Percentiles rank a stretch among this genome's conserved stretches.
These are phyloP conservation scores for Acyrthosiphon pisum DNA, from an alignment of 1,140 invertebrate genomes.

Conservation along the genomic window DNA sequence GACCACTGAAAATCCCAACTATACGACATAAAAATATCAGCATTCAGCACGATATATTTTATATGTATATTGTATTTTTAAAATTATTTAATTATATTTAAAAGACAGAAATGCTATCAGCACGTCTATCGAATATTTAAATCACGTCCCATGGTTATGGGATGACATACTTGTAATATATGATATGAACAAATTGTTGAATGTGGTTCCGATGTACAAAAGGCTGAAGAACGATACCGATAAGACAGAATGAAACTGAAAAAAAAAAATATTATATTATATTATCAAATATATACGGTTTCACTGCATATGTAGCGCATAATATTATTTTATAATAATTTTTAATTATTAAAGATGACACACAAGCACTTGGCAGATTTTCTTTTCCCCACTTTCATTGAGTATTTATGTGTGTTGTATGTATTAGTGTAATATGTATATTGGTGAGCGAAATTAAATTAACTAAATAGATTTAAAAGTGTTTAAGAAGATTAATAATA, in stretches of 20 bases:
- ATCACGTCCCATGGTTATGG: neutral
- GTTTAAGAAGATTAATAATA: too few species aligned
- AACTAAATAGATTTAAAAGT: too few species aligned
- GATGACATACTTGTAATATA: conserved; percentile 32
- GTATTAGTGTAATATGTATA: too few species aligned
- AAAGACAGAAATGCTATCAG: neutral
- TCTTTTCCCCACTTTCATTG: too few species aligned
- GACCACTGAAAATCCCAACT: neutral
- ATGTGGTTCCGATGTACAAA: conserved; percentile 12
- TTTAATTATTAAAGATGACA: too few species aligned
- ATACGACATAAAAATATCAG: too few species aligned
- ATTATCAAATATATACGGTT: neutral
- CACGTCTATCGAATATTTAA: neutral
- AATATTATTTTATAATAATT: too few species aligned
- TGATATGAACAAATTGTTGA: conserved; percentile 38
- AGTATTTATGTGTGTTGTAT: too few species aligned
- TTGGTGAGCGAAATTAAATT: too few species aligned
- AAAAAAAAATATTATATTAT: conserved; percentile 5
- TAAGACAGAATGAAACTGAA: conserved; percentile 37
- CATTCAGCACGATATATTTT: neutral
- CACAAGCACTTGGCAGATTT: too few species aligned
- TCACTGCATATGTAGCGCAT: too few species aligned
- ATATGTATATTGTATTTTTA: neutral
- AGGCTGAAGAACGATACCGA: conserved; percentile 5
- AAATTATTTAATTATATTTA: neutral